Evolutionary conservation across 2,113 vertebrate genomes (phyloP), one percentile per base, ranked within the genome.

Genomic region (Menidia beryllina): DNA sequence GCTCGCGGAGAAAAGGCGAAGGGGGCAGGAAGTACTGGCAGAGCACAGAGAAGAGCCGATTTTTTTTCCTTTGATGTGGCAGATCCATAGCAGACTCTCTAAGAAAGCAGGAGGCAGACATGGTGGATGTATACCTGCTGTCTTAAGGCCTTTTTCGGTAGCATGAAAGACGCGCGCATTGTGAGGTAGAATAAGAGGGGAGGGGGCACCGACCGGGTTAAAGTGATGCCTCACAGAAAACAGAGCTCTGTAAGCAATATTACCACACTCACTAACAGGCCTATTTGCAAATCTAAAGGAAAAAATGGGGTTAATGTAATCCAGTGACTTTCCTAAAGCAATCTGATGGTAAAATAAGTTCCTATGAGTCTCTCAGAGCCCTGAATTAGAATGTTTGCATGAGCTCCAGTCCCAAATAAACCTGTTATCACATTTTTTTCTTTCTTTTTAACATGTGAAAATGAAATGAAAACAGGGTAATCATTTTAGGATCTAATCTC

Each of bases 51-150:
- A 59, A 49, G 39, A 41, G n/a, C n/a, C n/a, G n/a, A n/a, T n/a
- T n/a, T n/a, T 56, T 73, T 56, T 45, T 49, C 50, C 68, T 86
- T 87, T 89, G 78, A 87, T 85, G 80, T 77, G 49, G 58, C 82
- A 67, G 77, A 86, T 78, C 56, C 61, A 43, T 47, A 77, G 72
- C 75, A 47, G 72, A 51, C 45, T 69, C 57, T 59, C 13, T 8
- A 63, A 67, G 58, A 15, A 49, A 45, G 54, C 51, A 14, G 14
- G 45, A 51, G 39, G 48, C 5, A 6, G 26, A 60, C 39, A 26
- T 50, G 69, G 56, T 52, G 71, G 73, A 77, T 27, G n/a, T n/a
- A n/a, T 14, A 77, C 68, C 72, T 77, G 67, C 47, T 21, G 41
- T 57, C 50, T 55, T 51, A 19, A 30, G 25, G 61, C 47, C 23